Evolutionary conservation across 2,888 invertebrate genomes (phyloP).

Genomic region (Tachina lurida): DNA sequence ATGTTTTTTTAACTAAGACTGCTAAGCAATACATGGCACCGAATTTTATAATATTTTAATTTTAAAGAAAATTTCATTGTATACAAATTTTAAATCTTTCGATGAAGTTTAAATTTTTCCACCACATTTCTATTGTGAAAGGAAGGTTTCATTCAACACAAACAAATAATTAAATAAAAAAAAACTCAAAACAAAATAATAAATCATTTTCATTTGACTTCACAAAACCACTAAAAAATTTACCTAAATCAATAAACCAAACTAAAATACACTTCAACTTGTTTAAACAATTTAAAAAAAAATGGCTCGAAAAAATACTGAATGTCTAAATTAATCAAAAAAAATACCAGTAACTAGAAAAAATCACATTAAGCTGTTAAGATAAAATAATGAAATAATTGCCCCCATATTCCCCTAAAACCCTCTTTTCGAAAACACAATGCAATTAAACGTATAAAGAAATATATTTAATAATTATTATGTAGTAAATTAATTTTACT

Average conservation of each 20-base stretch:
- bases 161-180: background rate
- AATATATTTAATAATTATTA: constrained; percentile 20
- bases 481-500: constrained; percentile 35
- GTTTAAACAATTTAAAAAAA: constrained; percentile 33
- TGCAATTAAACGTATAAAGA: constrained; percentile 16
- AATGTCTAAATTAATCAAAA: constrained; percentile 67
- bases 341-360: constrained; percentile 11
- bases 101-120: background rate
- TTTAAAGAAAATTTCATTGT: too few species aligned
- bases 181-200: constrained; percentile 26
- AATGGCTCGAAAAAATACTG: constrained; percentile 18
- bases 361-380: constrained; percentile 34
- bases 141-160: constrained; percentile 36
- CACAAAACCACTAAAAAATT: constrained; percentile 9
- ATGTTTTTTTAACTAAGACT: too few species aligned
- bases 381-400: constrained; percentile 10
- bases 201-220: constrained; percentile 27
- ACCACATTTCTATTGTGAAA: constrained; percentile 6
- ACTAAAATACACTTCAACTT: constrained; percentile 32
- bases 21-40: too few species aligned
- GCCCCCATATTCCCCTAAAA: background rate
- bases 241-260: constrained; percentile 7
- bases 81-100: too few species aligned
- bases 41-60: too few species aligned
- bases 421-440: background rate